Base-by-base conservation (phyloP, 1,140 invertebrate genomes). In the Eriocheir sinensis region DNA sequence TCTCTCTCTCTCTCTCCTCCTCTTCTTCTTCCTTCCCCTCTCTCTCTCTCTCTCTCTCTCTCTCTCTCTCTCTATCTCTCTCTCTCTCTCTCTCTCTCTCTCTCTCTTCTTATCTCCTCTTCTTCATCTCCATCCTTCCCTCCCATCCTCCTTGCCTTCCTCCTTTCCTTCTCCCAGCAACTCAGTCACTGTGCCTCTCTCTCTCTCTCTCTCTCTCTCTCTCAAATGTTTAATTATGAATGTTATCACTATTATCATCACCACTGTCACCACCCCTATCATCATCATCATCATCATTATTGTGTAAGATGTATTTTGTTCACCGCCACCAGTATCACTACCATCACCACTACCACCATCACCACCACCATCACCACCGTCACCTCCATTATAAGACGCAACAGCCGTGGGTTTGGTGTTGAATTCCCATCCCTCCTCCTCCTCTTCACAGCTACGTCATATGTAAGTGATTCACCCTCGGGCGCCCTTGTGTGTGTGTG, bases 381-480 rank as follows among this genome's bases (percentile, higher is more conserved):
- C 12, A 4, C 17, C 27, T n/a, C 60, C 6, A 72, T 4, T n/a
- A 21, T n/a, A 72, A 72, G n/a, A n/a, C n/a, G n/a, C 60, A n/a
- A 72, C 48, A 53, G 21, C 48, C n/a, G 2, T 72, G 27, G 60
- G 21, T 72, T 72, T 72, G 27, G 60, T 72, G 60, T 72, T n/a
- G 60, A 72, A 72, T 72, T 72, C 60, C 60, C 27, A 3, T 21
- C 27, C 53, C 53, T 60, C 53, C 53, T 60, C 53, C 53, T 60
- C 53, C 53, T 72, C 60, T n/a, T 21, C 27, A 72, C n/a, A 4
- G 60, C 60, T n/a, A 72, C 60, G 60, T 72, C 60, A 72, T 72
- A 72, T n/a, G 60, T 72, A 72, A 72, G 60, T 72, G 60, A 72
- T 72, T 72, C 60, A 72, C 60, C 60, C 60, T 72, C 60, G 60